Base-by-base conservation (phyloP, 1,140 invertebrate species). In the Oppia nitens region DNA sequence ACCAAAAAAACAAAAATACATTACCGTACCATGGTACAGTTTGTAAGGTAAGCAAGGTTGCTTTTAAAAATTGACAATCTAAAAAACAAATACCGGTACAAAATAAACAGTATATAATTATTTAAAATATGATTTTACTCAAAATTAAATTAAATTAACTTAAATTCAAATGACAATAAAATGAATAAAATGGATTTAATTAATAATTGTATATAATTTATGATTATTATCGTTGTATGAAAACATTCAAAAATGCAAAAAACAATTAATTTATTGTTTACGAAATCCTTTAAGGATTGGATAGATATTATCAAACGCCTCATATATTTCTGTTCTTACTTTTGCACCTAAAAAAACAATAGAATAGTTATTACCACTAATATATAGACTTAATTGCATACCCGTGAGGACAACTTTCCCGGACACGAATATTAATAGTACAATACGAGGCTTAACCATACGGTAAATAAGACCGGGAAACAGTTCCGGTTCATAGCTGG, bases 251-350 rank as follows among this genome's bases (percentile, higher is more conserved):
- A 9, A 40, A 17, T 40, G 6, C 6, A 9, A 17, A 40, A 40
- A 40, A 17, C 32, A 17, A 40, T 40, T 9, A 40, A 9, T 9
- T 40, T 40, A 40, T 40, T 40, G 32, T 40, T 40, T 98, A 70
- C 95, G 93, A 71, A 98, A 98, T 73, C 91, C 92, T 74, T 98
- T 98, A 60, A 99, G 74, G 71, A 99, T 98, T 28, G 96, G 96
- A 77, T 98, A 98, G 70, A 99, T 98, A 71, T 96, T 96, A 70
- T 98, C 92, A 78, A 99, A 98, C 2, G 96, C 96, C 75, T 98
- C 93, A 74, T 98, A 96, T 62, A 99, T 98, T 77, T 99, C 94
- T 74, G 85, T 81, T 64, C 94, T 76, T 14, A 96, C 87, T 81
- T 99, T 99, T 32, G 95, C 96, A 66, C 96, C 32, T 40, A 17